These are phyloP conservation scores for Cathartes aura DNA, from an alignment of 2,113 vertebrate species.

Conservation along the genomic window DNA sequence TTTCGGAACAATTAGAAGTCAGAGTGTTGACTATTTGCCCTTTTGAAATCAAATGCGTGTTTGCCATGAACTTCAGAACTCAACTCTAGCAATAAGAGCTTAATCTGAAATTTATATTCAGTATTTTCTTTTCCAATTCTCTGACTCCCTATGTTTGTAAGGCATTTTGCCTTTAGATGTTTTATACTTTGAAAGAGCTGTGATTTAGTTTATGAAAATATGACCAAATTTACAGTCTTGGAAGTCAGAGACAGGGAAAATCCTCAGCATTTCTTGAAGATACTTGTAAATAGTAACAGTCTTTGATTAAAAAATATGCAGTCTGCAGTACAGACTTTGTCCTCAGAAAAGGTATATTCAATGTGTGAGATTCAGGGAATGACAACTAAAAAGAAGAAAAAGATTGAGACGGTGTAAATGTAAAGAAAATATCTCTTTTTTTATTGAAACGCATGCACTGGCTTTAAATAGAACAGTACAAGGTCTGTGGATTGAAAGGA, in stretches of 20 bases:
- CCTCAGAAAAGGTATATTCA: neutral
- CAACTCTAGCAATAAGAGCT: neutral
- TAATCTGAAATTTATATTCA: neutral
- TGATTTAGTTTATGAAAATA: neutral
- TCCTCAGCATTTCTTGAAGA: neutral
- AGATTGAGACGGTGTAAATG: neutral
- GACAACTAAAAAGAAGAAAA: neutral
- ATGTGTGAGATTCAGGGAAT: neutral
- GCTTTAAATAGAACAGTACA: neutral
- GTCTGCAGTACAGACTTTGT: neutral
- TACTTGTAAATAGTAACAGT: neutral
- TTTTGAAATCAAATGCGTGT: neutral
- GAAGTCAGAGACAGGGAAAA: neutral
- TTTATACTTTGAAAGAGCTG: neutral
- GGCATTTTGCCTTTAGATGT: neutral
- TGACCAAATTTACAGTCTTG: neutral
- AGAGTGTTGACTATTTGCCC: neutral
- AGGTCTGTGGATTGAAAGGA: neutral
- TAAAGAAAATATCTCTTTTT: neutral
- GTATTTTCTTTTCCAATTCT: neutral
- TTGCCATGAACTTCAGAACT: neutral
- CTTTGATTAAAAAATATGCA: neutral
- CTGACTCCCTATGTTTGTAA: neutral
- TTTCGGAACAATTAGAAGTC: constrained; percentile 7
- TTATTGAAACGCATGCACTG: neutral